phyloP scores from a whole-genome alignment of 2,797 vertebrate genomes.

The Anguilla marmorata region DNA sequence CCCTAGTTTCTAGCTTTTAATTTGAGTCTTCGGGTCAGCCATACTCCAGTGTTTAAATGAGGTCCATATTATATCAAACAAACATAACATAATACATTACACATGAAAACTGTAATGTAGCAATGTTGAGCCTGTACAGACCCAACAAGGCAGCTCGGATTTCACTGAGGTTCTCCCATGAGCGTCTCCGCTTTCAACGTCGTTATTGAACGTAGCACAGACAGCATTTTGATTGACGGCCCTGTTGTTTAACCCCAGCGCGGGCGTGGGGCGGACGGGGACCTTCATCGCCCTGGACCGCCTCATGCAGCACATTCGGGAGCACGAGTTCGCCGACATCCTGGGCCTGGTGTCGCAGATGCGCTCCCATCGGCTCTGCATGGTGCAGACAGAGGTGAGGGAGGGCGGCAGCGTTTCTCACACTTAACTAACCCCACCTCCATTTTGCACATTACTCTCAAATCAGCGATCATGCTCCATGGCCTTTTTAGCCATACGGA shows the following conservation, averaged over 20 bases:
- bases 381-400: conserved; percentile 96
- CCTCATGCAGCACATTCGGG: conserved; percentile 89
- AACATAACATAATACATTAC: neutral
- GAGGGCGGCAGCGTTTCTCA: too few relatives aligned
- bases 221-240: neutral
- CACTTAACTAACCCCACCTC: neutral
- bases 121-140: too few relatives aligned
- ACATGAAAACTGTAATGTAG: neutral
- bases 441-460: neutral
- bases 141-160: too few relatives aligned
- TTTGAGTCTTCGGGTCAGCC: neutral
- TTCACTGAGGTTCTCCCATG: too few relatives aligned
- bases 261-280: conserved; percentile 91
- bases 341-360: conserved; percentile 92
- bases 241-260: conserved; percentile 64
- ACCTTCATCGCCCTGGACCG: conserved; percentile 95
- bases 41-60: too few relatives aligned
- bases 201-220: too few relatives aligned
- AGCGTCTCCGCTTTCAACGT: too few relatives aligned
- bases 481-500: neutral
- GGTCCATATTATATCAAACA: neutral
- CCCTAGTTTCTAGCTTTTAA: neutral
- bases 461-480: neutral
- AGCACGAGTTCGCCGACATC: conserved; percentile 90
- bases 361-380: conserved; percentile 91